Evolutionary conservation across 2,113 vertebrate genomes (phyloP).

Genomic region (Sprattus sprattus): DNA sequence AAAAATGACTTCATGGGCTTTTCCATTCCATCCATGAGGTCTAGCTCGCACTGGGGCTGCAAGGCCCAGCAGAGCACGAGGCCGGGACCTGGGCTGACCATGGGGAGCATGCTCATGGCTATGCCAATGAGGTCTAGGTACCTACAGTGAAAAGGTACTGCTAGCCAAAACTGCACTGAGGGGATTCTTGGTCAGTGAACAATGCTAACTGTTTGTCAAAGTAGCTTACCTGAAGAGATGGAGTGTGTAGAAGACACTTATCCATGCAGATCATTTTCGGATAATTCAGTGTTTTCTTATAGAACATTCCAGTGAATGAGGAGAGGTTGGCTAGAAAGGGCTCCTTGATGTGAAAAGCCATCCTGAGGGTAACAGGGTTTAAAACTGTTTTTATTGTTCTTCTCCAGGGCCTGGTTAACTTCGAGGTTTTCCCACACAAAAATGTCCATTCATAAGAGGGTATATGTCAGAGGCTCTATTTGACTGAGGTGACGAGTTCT

Average conservation of each 20-base stretch:
- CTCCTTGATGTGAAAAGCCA: not conserved
- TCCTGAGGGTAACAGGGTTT: not conserved
- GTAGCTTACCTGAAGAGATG: not conserved
- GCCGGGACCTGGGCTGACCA: conserved; percentile 43
- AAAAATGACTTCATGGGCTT: conserved; percentile 67
- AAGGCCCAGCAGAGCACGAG: conserved; percentile 59
- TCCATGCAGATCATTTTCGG: not conserved
- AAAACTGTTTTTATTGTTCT: not conserved
- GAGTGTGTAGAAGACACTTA: not conserved
- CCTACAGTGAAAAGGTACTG: not conserved
- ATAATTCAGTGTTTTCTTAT: not conserved
- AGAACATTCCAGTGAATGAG: not conserved
- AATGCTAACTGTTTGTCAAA: not conserved
- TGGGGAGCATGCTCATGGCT: conserved; percentile 50
- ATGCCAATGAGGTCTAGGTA: conserved; percentile 61
- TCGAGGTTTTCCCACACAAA: too few relatives aligned
- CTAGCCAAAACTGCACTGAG: not conserved
- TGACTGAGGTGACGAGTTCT: not conserved
- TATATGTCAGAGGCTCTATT: not conserved
- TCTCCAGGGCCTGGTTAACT: not conserved
- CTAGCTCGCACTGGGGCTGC: conserved; percentile 32
- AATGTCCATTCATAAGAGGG: not conserved
- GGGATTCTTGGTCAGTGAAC: not conserved
- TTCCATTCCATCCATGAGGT: conserved; percentile 61
- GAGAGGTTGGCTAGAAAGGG: not conserved